Base-by-base conservation (phyloP, 92 coral and sea anemone species). In the Pocillopora grandis region DNA sequence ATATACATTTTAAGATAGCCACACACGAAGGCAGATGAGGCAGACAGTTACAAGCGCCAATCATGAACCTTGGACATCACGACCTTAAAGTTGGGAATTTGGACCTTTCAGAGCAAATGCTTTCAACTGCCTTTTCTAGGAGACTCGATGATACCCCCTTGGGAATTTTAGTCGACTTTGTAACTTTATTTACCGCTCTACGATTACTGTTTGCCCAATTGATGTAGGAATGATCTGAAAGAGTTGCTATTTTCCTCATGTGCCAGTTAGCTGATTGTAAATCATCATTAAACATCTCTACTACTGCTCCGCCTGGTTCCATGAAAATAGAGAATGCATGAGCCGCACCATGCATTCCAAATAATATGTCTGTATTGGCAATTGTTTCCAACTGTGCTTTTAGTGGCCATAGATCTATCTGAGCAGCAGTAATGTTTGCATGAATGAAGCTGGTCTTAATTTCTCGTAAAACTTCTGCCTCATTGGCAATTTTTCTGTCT, bases 281-380 rank as follows among this genome's bases (percentile, higher is more conserved):
- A 61, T 64, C 20, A 5, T 37, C 37, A 64, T 82, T 72, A 31
- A 82, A 82, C 61, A 82, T 82, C 73, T 82, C 86, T 3, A 82
- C 37, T 19, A 82, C 86, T n/a, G 55, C 86, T 2, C 86, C 79
- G 33, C 79, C 86, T 3, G 86, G 86, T 20, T 70, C 37, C 86
- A 82, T 82, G 16, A 82, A 82, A 31, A 82, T 72, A 2, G 78
- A 27, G 16, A 60, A 82, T 1, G 72, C 86, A 42, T 82, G 86
- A 9, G 86, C 86, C n/a, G 79, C 72, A 61, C 86, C 86, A 8
- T 82, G 86, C 86, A 82, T 82, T 9, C 86, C 86, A 58, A 82
- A 82, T 71, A 82, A 82, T 48, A 82, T 62, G 72, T 82, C 86
- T 61, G 86, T 60, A 19, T 60, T 60, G 23, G 86, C 70, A 72